phyloP scores from a whole-genome alignment of 1,140 invertebrate genomes.

The Bicyclus anynana region DNA sequence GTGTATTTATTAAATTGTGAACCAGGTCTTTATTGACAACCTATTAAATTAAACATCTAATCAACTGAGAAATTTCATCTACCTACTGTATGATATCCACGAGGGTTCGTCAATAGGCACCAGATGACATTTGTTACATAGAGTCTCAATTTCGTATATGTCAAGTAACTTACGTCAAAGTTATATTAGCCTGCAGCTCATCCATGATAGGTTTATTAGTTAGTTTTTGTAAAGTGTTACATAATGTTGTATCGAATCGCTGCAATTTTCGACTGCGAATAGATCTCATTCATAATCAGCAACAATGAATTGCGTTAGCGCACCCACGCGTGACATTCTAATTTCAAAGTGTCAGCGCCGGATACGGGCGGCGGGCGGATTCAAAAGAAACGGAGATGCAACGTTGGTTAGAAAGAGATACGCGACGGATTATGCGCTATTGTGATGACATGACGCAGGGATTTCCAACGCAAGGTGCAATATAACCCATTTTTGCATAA shows the following conservation, averaged over 20 bases:
- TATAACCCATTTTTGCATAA: slow-evolving; percentile 67
- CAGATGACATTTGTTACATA: too few relatives aligned
- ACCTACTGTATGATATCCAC: too few relatives aligned
- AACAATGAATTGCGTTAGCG: slow-evolving; percentile 50
- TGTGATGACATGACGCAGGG: slow-evolving; percentile 43
- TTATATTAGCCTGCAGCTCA: too few relatives aligned
- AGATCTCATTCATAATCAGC: slow-evolving; percentile 31
- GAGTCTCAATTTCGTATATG: too few relatives aligned
- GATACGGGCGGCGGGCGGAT: slow-evolving; percentile 39
- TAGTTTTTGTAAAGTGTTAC: neutral
- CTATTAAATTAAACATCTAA: too few relatives aligned
- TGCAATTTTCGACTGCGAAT: neutral
- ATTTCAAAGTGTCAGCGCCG: slow-evolving; percentile 55
- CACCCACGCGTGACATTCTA: slow-evolving; percentile 67
- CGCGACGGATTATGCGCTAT: slow-evolving; percentile 46
- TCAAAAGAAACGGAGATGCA: slow-evolving; percentile 34
- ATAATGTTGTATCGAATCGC: neutral
- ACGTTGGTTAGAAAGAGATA: slow-evolving; percentile 36
- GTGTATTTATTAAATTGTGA: too few relatives aligned
- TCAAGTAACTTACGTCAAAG: too few relatives aligned
- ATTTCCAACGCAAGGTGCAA: slow-evolving; percentile 61
- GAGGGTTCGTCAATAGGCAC: too few relatives aligned
- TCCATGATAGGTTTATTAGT: neutral
- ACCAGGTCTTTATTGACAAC: too few relatives aligned
- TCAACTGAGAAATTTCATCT: too few relatives aligned